These are phyloP conservation scores for Octodon degus DNA, from an alignment of 2,113 vertebrate species.

Conservation along the genomic window DNA sequence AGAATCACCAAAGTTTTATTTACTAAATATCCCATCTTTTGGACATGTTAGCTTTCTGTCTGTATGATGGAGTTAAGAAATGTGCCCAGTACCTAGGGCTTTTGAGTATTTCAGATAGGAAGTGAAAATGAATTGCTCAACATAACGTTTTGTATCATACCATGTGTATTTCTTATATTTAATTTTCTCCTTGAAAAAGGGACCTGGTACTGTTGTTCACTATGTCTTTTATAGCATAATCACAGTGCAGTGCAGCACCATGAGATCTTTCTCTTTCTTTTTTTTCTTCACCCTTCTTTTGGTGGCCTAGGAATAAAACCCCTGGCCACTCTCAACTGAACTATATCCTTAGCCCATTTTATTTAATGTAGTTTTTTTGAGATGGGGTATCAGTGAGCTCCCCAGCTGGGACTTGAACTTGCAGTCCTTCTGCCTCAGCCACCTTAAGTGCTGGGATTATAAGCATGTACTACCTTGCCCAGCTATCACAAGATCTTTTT, in stretches of 20 bases:
- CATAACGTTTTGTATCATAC: not conserved
- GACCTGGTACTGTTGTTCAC: not conserved
- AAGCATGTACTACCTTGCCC: not conserved
- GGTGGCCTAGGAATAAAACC: not conserved
- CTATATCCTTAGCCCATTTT: not conserved
- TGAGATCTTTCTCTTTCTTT: not conserved
- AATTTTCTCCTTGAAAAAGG: not conserved
- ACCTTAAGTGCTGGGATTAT: not conserved
- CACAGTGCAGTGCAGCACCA: not conserved
- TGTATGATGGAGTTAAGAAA: conserved; percentile 41
- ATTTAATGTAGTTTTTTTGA: not conserved
- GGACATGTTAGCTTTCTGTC: not conserved
- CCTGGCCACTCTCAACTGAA: not conserved
- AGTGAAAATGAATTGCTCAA: not conserved
- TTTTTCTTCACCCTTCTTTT: not conserved
- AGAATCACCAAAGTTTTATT: not conserved
- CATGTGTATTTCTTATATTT: conserved; percentile 7
- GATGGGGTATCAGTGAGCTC: not conserved
- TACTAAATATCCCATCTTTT: not conserved
- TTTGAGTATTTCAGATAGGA: not conserved
- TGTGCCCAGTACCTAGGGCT: not conserved
- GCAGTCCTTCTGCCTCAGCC: not conserved
- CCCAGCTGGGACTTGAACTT: not conserved
- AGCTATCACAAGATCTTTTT: not conserved
- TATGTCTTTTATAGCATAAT: not conserved